phyloP scores from a whole-genome alignment of 2,888 invertebrate species.

The Oxytorus armatus region DNA sequence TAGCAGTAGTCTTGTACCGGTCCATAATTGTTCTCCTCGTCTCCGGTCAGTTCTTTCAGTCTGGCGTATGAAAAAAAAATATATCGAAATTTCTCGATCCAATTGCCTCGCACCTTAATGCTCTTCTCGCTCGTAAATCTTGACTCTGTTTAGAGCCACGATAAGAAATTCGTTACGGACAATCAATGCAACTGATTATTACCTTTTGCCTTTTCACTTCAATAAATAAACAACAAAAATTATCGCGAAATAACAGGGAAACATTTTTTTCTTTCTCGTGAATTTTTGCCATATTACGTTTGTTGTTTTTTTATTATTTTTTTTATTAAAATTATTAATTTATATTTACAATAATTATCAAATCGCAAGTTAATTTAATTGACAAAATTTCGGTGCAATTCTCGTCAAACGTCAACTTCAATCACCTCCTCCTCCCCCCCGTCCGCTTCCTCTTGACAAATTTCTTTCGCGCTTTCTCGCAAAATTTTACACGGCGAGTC shows the following conservation, averaged over 20 bases:
- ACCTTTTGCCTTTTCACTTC: neutral
- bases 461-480: constrained; percentile 38
- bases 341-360: constrained; percentile 50
- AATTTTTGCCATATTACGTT: neutral
- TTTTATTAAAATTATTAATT: constrained; percentile 7
- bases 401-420: constrained; percentile 76
- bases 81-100: neutral
- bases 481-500: constrained; percentile 55
- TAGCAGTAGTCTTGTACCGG: neutral
- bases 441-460: constrained; percentile 39
- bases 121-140: constrained; percentile 16
- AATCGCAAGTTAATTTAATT: constrained; percentile 12
- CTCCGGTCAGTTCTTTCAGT: neutral
- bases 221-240: neutral
- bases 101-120: neutral
- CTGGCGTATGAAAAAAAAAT: neutral
- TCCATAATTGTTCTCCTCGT: neutral
- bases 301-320: neutral
- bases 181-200: neutral
- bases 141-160: neutral
- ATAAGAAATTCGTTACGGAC: constrained; percentile 22
- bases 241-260: too few species aligned
- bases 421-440: constrained; percentile 76
- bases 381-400: neutral
- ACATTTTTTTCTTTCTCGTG: neutral